Evolutionary conservation across 2,797 vertebrate species (phyloP).

Genomic region (Micropoecilia bifurca): DNA sequence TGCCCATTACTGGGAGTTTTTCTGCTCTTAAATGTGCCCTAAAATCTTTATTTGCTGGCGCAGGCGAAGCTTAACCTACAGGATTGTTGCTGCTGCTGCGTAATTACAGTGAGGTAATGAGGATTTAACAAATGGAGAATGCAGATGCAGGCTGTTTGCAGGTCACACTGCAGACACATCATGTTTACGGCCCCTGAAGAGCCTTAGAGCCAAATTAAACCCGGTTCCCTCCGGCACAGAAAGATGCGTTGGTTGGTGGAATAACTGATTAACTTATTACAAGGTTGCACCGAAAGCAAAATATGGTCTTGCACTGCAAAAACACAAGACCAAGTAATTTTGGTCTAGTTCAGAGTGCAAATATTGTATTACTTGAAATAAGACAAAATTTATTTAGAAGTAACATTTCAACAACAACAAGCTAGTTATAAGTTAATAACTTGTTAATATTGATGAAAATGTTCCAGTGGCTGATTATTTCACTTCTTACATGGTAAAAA

Average conservation of each 20-base stretch:
- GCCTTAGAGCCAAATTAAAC: conserved; percentile 59
- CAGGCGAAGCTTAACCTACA: conserved; percentile 15
- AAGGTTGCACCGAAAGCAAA: background rate
- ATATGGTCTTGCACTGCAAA: background rate
- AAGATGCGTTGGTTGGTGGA: conserved; percentile 1
- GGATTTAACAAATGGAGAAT: conserved; percentile 52
- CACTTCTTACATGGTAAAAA: too few species aligned
- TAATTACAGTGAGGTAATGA: conserved; percentile 56
- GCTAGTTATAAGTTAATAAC: too few species aligned
- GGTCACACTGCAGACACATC: conserved; percentile 48
- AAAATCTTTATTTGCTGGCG: conserved; percentile 29
- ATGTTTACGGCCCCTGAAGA: conserved; percentile 54
- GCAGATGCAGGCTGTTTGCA: conserved; percentile 48
- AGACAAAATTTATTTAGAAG: too few species aligned
- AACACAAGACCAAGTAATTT: too few species aligned
- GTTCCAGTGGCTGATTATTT: too few species aligned
- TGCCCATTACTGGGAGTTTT: conserved; percentile 30
- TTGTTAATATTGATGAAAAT: too few species aligned
- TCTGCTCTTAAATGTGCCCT: conserved; percentile 38
- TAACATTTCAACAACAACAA: too few species aligned
- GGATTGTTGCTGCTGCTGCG: conserved; percentile 1
- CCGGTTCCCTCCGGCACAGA: conserved; percentile 42
- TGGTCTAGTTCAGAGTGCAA: too few species aligned
- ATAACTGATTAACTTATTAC: background rate
- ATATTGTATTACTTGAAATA: too few species aligned